phyloP scores from a whole-genome alignment of 2,113 vertebrate genomes.

The Telmatochromis brachygnathus region DNA sequence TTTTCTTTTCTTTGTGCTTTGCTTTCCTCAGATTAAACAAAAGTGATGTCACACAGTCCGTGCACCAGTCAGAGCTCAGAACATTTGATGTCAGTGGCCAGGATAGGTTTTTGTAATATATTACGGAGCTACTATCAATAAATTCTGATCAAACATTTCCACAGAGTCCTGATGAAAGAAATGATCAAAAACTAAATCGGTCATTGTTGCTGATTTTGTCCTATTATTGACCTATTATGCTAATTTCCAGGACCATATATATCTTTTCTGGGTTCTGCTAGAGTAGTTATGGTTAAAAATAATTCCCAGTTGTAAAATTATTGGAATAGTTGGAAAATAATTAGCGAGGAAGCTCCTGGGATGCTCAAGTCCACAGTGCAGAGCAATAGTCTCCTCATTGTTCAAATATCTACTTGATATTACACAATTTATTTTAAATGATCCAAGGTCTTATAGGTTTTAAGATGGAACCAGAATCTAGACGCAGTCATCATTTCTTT shows the following conservation, averaged over 20 bases:
- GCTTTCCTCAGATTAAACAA: background rate
- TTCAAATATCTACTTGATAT: slow-evolving; percentile 18
- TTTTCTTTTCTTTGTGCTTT: background rate
- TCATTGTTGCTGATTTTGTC: background rate
- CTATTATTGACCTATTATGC: background rate
- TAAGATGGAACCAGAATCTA: background rate
- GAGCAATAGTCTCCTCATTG: slow-evolving; percentile 14
- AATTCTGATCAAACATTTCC: background rate
- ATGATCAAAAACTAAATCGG: background rate
- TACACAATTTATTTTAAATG: slow-evolving; percentile 24
- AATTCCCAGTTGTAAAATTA: background rate
- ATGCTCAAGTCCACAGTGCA: slow-evolving; percentile 1
- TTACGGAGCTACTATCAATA: background rate
- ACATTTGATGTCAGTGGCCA: background rate
- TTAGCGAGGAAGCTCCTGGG: slow-evolving; percentile 41
- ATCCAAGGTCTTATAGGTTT: background rate
- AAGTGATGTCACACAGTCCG: background rate
- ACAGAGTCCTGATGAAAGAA: background rate
- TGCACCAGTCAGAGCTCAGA: background rate
- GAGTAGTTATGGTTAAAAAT: background rate
- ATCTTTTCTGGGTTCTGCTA: background rate
- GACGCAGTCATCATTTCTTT: background rate
- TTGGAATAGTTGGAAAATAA: background rate
- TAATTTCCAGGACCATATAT: background rate
- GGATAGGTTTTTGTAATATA: background rate